phyloP scores from a whole-genome alignment of 2,888 invertebrate species.

The Aleiodes leptofemur region DNA sequence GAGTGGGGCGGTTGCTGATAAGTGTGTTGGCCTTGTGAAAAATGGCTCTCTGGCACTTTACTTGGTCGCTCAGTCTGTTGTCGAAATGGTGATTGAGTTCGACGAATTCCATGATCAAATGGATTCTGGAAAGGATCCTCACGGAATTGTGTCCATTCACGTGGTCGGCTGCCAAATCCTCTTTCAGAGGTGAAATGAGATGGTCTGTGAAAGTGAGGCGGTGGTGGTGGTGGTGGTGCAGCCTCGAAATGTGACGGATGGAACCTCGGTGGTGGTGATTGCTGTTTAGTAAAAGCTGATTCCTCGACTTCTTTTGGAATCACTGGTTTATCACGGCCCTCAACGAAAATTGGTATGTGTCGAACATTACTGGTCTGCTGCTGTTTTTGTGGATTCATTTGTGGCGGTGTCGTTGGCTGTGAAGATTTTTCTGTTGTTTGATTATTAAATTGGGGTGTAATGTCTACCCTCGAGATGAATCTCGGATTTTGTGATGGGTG shows the following conservation, averaged over 20 bases:
- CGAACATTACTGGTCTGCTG: slow-evolving; percentile 79
- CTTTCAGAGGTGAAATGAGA: slow-evolving; percentile 74
- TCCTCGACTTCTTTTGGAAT: slow-evolving; percentile 80
- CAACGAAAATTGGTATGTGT: slow-evolving; percentile 92
- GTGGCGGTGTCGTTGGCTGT: slow-evolving; percentile 55
- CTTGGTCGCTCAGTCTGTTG: slow-evolving; percentile 41
- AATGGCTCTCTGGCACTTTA: slow-evolving; percentile 34
- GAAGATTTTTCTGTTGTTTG: slow-evolving; percentile 65
- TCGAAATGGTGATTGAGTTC: slow-evolving; percentile 45
- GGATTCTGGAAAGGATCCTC: slow-evolving; percentile 68
- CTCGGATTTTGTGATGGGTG: slow-evolving; percentile 65
- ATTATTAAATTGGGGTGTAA: slow-evolving; percentile 72
- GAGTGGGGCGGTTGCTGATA: not conserved
- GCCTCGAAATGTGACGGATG: slow-evolving; percentile 39
- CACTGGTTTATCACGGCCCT: slow-evolving; percentile 89
- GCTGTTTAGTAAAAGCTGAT: slow-evolving; percentile 67
- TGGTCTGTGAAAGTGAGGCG: slow-evolving; percentile 68
- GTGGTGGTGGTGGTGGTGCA: slow-evolving; percentile 52
- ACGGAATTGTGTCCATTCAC: slow-evolving; percentile 26
- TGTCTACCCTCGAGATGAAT: slow-evolving; percentile 69
- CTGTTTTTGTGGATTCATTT: slow-evolving; percentile 56
- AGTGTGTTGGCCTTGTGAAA: slow-evolving; percentile 39
- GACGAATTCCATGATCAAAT: slow-evolving; percentile 69
- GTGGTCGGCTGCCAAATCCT: slow-evolving; percentile 65
- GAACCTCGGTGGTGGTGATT: slow-evolving; percentile 62